A percentile compares a stretch with the other conserved stretches of the same genome.
These are phyloP conservation scores for Salvelinus sp. DNA, from an alignment of 2,113 vertebrate species.

Conservation along the genomic window DNA sequence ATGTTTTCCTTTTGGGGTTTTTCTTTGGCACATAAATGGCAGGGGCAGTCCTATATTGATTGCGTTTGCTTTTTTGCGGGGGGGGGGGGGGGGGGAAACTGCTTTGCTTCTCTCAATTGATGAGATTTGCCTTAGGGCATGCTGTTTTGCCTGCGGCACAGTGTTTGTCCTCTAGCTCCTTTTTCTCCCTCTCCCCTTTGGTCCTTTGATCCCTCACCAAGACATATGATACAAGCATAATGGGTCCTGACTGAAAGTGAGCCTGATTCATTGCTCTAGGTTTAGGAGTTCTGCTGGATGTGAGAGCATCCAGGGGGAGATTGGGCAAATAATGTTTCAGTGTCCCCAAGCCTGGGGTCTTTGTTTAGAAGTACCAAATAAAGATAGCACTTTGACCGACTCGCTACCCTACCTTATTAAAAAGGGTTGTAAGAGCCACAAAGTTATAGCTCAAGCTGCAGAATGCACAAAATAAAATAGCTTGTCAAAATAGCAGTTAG, in stretches of 20 bases:
- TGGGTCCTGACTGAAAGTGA: too few relatives aligned
- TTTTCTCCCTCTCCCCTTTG: neutral
- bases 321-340: too few relatives aligned
- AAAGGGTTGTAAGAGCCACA: neutral
- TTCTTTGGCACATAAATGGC: neutral
- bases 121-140: neutral
- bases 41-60: neutral
- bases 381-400: too few relatives aligned
- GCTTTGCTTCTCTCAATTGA: neutral
- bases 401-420: neutral
- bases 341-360: too few relatives aligned
- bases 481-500: neutral
- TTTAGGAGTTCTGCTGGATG: too few relatives aligned
- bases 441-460: neutral
- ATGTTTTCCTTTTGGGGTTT: neutral
- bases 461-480: neutral
- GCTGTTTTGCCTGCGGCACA: neutral
- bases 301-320: too few relatives aligned
- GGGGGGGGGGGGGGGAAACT: neutral
- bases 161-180: neutral
- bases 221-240: neutral
- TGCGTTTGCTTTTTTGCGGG: neutral
- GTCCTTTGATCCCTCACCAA: neutral
- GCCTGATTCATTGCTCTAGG: too few relatives aligned
- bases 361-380: too few relatives aligned